phyloP scores from a whole-genome alignment of 2,888 invertebrate genomes.

The Heliconius aoede region DNA sequence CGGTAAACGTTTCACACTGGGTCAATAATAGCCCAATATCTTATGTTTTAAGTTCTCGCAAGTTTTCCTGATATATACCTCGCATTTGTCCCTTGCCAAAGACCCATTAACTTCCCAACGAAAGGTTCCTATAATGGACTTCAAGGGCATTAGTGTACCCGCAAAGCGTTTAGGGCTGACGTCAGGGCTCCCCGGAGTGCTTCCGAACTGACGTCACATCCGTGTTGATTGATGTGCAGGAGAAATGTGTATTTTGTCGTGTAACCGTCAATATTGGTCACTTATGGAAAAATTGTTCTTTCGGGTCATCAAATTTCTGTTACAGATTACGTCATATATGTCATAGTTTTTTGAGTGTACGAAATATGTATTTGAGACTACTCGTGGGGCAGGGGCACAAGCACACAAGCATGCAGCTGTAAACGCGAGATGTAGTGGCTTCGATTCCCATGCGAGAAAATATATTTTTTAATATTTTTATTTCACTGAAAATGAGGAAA shows the following conservation, averaged over 20 bases:
- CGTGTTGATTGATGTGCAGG: conserved; percentile 52
- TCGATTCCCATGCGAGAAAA: too few relatives aligned
- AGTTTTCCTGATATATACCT: conserved; percentile 46
- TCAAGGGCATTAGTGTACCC: conserved; percentile 72
- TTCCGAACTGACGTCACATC: conserved; percentile 66
- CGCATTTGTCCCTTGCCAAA: conserved; percentile 50
- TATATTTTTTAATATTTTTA: too few relatives aligned
- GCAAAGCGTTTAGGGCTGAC: conserved; percentile 64
- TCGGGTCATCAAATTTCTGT: conserved; percentile 4
- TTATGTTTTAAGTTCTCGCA: conserved; percentile 27
- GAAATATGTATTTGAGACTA: not conserved
- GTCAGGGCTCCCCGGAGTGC: conserved; percentile 62
- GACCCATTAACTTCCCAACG: conserved; percentile 67
- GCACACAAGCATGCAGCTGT: too few relatives aligned
- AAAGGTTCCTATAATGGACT: conserved; percentile 71
- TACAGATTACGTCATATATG: not conserved
- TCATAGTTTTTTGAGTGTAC: not conserved
- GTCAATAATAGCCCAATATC: conserved; percentile 30
- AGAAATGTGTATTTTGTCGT: conserved; percentile 38
- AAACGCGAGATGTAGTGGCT: too few relatives aligned
- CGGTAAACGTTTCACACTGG: not conserved
- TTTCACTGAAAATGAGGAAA: too few relatives aligned
- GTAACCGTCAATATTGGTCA: conserved; percentile 29
- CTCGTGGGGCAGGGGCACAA: too few relatives aligned
- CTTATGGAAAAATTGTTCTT: conserved; percentile 18